A percentile compares a stretch with the other conserved stretches of the same genome.
phyloP scores from a whole-genome alignment of 2,113 vertebrate genomes.

The Pterocles orientalis region DNA sequence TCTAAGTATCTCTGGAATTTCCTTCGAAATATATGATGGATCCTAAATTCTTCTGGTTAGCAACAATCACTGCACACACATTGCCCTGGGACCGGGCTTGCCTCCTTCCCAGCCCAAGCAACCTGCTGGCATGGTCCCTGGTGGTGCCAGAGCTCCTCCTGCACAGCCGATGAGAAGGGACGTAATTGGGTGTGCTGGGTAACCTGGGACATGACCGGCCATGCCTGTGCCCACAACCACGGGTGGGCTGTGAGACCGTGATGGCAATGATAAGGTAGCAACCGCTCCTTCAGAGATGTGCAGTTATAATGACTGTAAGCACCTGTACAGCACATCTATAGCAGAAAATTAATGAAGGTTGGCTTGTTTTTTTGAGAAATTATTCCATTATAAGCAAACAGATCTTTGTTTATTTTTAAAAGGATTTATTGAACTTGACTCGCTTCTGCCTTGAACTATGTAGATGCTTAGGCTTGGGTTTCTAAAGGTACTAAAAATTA shows the following conservation, averaged over 20 bases:
- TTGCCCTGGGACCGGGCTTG: background rate
- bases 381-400: background rate
- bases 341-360: background rate
- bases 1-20: background rate
- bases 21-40: background rate
- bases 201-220: fast-evolving
- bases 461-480: background rate
- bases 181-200: fast-evolving
- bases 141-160: background rate
- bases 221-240: background rate
- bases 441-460: background rate
- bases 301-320: fast-evolving
- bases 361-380: background rate
- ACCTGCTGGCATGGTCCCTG: fast-evolving
- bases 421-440: background rate
- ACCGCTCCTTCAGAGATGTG: background rate
- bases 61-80: fast-evolving
- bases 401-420: background rate
- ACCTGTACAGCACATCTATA: fast-evolving
- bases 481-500: background rate
- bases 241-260: background rate
- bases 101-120: background rate
- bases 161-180: fast-evolving
- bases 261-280: background rate
- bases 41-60: background rate